Evolutionary conservation across 2,113 vertebrate genomes (phyloP).

Genomic region (Brachyistius frenatus): DNA sequence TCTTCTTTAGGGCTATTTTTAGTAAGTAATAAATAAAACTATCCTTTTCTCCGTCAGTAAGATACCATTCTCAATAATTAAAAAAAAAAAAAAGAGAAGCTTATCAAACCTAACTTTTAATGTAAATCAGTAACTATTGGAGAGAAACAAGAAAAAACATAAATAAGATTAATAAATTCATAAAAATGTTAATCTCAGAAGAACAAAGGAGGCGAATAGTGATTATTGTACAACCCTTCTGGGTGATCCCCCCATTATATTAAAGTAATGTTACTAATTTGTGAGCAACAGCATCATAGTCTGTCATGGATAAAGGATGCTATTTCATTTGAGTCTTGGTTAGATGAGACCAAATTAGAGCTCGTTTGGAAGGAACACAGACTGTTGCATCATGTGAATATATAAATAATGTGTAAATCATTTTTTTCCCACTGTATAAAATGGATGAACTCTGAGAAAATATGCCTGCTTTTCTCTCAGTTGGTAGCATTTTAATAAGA

Average conservation of each 20-base stretch:
- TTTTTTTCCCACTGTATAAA: too few species aligned
- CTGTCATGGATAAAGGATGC: too few species aligned
- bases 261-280: conserved; percentile 3
- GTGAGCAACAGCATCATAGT: too few species aligned
- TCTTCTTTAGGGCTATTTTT: not conserved
- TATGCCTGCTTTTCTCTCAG: too few species aligned
- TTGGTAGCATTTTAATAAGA: not conserved
- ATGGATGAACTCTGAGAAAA: too few species aligned
- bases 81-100: not conserved
- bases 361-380: too few species aligned
- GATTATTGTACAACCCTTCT: too few species aligned
- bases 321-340: too few species aligned
- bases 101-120: not conserved
- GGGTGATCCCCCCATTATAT: not conserved
- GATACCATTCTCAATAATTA: not conserved
- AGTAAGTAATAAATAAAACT: not conserved
- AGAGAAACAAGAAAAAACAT: not conserved
- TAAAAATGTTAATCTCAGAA: not conserved
- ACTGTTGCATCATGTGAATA: too few species aligned
- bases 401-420: too few species aligned
- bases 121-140: not conserved
- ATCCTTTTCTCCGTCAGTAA: not conserved
- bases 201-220: too few species aligned
- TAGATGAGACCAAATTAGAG: too few species aligned
- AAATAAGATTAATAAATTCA: not conserved